Evolutionary conservation across 2,888 invertebrate genomes (phyloP).

Genomic region (Trichopria drosophilae): DNA sequence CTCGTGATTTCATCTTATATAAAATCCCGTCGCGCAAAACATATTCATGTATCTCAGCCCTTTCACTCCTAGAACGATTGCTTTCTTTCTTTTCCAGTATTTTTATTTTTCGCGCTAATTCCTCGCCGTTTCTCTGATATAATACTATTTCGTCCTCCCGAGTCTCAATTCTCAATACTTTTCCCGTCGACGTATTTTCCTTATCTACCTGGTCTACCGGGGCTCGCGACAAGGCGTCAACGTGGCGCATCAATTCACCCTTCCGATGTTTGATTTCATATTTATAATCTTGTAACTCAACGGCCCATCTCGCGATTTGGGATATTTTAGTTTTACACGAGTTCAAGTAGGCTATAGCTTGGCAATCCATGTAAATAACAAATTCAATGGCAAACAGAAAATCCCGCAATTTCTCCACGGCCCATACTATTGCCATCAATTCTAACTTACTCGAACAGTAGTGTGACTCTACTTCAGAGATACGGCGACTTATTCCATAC

Average conservation of each 20-base stretch:
- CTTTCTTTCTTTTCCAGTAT: constrained; percentile 17
- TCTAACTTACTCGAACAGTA: constrained; percentile 4
- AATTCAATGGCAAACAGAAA: no score
- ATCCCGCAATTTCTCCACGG: neutral
- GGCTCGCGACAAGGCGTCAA: neutral
- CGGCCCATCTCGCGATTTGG: neutral
- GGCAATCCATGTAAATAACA: no score
- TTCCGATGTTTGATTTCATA: neutral
- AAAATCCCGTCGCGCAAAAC: constrained; percentile 13
- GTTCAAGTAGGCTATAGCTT: neutral
- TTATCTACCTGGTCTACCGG: no score
- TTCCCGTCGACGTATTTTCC: no score
- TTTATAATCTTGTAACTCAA: neutral
- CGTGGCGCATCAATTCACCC: neutral
- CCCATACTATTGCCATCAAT: constrained; percentile 9
- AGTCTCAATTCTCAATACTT: no score
- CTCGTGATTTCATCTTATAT: constrained; percentile 21
- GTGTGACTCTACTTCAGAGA: neutral
- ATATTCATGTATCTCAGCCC: constrained; percentile 9
- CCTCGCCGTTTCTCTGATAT: neutral
- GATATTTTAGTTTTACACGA: neutral
- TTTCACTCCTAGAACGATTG: constrained; percentile 10
- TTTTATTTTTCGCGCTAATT: constrained; percentile 23
- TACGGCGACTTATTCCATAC: neutral
- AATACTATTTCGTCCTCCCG: neutral